phyloP scores from a whole-genome alignment of 2,113 vertebrate species.

The Hystrix cristata region DNA sequence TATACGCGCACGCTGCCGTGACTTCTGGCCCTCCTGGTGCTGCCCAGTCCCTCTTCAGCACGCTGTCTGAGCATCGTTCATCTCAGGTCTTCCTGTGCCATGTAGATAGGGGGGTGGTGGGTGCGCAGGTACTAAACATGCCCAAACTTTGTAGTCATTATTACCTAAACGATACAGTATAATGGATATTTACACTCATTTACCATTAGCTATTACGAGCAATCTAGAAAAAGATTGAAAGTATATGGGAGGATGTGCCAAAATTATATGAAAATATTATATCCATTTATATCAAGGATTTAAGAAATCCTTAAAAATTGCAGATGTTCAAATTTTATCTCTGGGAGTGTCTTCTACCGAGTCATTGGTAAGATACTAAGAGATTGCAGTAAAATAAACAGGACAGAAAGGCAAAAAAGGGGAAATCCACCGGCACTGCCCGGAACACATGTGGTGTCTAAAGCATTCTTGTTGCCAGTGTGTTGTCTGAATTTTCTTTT shows the following conservation, averaged over 20 bases:
- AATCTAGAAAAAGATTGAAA: neutral
- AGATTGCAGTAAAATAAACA: neutral
- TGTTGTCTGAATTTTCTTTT: neutral
- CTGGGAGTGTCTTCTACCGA: neutral
- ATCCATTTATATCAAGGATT: neutral
- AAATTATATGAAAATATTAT: neutral
- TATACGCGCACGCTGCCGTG: rapidly evolving
- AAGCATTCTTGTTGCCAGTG: neutral
- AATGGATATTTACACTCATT: neutral
- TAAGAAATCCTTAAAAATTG: neutral
- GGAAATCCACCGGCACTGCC: neutral
- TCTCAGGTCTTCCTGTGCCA: neutral
- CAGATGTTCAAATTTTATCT: neutral
- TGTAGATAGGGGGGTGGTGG: neutral
- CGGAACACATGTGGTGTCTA: neutral
- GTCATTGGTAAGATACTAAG: neutral
- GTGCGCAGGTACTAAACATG: neutral
- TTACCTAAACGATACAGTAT: neutral
- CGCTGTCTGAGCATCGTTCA: neutral
- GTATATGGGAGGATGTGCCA: neutral
- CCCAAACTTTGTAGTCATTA: neutral
- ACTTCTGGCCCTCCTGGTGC: neutral
- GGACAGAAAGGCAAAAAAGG: neutral
- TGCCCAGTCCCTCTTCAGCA: too few species aligned
- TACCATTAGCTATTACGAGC: neutral